A percentile compares a stretch with the other conserved stretches of the same genome.
These are phyloP conservation scores for Mionectes olivaceus DNA, from an alignment of 2,797 vertebrate genomes.

Conservation along the genomic window DNA sequence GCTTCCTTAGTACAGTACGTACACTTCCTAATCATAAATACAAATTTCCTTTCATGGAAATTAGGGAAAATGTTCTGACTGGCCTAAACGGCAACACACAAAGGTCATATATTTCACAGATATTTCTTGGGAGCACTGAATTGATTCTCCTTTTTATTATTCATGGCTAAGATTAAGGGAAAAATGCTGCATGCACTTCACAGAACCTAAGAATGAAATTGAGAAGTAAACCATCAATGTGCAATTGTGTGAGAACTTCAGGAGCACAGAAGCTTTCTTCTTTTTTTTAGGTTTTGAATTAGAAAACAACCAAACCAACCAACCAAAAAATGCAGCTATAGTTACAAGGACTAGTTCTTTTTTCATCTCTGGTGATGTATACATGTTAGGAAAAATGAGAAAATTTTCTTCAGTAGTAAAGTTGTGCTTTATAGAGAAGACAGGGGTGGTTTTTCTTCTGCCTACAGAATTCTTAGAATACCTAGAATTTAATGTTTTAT, in stretches of 20 bases:
- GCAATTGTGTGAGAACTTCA: not conserved
- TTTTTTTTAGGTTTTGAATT: not conserved
- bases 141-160: not conserved
- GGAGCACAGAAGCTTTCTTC: not conserved
- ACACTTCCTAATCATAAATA: not conserved
- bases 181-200: not conserved
- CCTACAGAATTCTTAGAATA: not conserved
- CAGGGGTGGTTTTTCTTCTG: rapidly evolving
- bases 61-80: not conserved
- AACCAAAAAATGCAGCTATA: not conserved
- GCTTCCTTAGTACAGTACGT: not conserved
- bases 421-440: not conserved
- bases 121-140: not conserved
- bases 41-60: not conserved
- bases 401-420: not conserved
- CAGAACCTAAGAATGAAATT: not conserved
- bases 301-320: not conserved
- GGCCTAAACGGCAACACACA: not conserved
- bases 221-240: not conserved
- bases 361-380: not conserved
- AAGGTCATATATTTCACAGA: not conserved
- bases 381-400: not conserved
- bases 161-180: not conserved
- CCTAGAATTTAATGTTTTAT: not conserved
- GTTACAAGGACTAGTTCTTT: not conserved